Percentiles rank a stretch among this genome's conserved stretches.
phyloP scores from a whole-genome alignment of 2,888 invertebrate species.

The Incurvaria masculella region DNA sequence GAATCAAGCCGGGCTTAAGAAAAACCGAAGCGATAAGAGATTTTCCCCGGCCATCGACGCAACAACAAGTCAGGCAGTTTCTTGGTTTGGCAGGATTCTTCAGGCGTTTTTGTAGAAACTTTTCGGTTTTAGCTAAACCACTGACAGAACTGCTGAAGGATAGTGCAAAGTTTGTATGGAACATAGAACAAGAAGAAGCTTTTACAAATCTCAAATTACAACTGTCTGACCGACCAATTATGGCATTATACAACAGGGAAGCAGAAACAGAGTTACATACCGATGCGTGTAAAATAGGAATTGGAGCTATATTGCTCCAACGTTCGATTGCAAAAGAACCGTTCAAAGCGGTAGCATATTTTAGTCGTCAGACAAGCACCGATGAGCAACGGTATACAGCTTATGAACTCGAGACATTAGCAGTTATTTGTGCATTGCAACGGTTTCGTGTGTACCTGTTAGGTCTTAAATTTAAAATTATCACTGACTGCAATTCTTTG shows the following conservation, averaged over 20 bases:
- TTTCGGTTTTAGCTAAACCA: slow-evolving; percentile 14
- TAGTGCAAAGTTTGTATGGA: slow-evolving; percentile 8
- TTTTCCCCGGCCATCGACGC: slow-evolving; percentile 13
- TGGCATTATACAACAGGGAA: slow-evolving; percentile 22
- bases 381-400: slow-evolving; percentile 15
- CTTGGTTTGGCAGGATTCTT: slow-evolving; percentile 17
- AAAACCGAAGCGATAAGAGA: slow-evolving; percentile 13
- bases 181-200: slow-evolving; percentile 11
- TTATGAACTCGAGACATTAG: slow-evolving; percentile 20
- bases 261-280: slow-evolving; percentile 22
- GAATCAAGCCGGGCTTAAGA: slow-evolving; percentile 10
- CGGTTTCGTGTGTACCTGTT: slow-evolving; percentile 23
- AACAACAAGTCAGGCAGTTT: slow-evolving; percentile 17
- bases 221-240: slow-evolving; percentile 14
- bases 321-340: no score
- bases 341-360: slow-evolving; percentile 11
- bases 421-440: slow-evolving; percentile 23
- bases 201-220: slow-evolving; percentile 6
- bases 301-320: slow-evolving; percentile 21
- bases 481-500: slow-evolving; percentile 25
- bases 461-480: slow-evolving; percentile 19
- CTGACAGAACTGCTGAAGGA: slow-evolving; percentile 14
- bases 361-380: slow-evolving; percentile 15
- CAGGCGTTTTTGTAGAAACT: slow-evolving; percentile 15
- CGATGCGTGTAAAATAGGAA: slow-evolving; percentile 21